Base-by-base conservation (phyloP, 2,797 vertebrate species). In the Dendrocincla fuliginosa region DNA sequence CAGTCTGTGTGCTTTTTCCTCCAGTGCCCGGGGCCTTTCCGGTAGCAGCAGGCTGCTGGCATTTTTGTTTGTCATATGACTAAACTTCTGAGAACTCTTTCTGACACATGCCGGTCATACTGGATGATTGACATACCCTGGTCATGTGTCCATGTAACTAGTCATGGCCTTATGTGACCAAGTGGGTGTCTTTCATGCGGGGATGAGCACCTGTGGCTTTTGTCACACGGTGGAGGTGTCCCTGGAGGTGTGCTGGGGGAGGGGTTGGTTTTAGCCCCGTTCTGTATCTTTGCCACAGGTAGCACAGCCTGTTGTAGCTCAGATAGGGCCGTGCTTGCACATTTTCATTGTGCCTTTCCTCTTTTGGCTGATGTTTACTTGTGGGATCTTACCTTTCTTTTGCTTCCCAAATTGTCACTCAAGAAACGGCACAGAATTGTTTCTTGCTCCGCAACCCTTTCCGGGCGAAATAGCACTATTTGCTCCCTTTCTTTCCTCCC, bases 281-380 rank as follows among this genome's bases (percentile, higher is more conserved):
- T 73, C 14, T 3, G 1, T 19, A 0, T 28, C 46, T 46, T 7
- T 37, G 25, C 37, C 16, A 22, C 50, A 33, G 39, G 16, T 47
- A 14, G 30, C 2, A 0, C 4, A 4, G 3, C 30, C 39, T 73
- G 4, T 24, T 69, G 24, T 25, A 35, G 52, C 33, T 71, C 35
- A 24, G n/a, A 7, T 7, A 37, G 16, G 33, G 49, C 50, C 37
- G 16, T 0, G 1, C 50, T 87, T 0, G 1, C 32, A 13, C 4
- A 5, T 32, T 84, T 49, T 2, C 11, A 27, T 46, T 39, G 24
- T 47, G 16, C 24, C 9, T 89, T 53, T 69, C 32, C 15, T 73
- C 20, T 33, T 49, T n/a, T 68, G 52, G 14, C 22, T 83, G 17
- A 20, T 37, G 13, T 35, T 92, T 65, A n/a, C 32, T 35, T 83